Percentiles rank a stretch among this genome's conserved stretches.
Conservation (phyloP, 2,113 vertebrate species). For the Sinocyclocheilus grahami region DNA sequence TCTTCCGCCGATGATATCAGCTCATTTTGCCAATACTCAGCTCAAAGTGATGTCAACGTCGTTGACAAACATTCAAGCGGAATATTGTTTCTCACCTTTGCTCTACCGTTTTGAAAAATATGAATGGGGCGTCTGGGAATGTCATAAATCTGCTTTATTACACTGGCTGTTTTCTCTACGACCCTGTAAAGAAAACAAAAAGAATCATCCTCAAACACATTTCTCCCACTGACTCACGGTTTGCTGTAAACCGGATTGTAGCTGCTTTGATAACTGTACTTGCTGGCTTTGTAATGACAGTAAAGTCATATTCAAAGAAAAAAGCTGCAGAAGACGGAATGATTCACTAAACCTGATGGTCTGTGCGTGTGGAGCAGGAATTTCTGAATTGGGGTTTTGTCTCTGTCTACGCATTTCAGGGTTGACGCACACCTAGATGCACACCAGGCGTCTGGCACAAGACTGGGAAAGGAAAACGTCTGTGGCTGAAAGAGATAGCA, state of each 20-base stretch:
- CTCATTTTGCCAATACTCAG: neutral
- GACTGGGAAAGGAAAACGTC: neutral
- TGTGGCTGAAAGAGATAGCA: neutral
- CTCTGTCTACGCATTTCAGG: neutral
- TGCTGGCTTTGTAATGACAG: neutral
- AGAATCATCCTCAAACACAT: neutral
- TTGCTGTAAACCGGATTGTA: neutral
- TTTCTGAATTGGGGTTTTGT: neutral
- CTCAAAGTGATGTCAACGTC: slow-evolving; percentile 4
- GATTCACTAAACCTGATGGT: slow-evolving; percentile 20
- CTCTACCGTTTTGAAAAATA: neutral
- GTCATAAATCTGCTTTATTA: neutral
- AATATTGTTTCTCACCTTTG: neutral
- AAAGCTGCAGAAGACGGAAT: neutral
- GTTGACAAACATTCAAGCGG: neutral
- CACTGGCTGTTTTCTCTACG: neutral
- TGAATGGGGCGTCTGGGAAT: slow-evolving; percentile 7
- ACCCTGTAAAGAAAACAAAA: neutral
- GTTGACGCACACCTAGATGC: neutral
- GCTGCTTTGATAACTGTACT: neutral
- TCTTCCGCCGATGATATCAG: neutral
- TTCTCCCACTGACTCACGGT: slow-evolving; percentile 35
- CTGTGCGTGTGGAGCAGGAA: neutral
- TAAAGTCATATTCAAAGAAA: neutral
- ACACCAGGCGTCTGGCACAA: neutral